These are phyloP conservation scores for Seriola dumerili DNA, from an alignment of 2,113 vertebrate genomes.

Conservation along the genomic window DNA sequence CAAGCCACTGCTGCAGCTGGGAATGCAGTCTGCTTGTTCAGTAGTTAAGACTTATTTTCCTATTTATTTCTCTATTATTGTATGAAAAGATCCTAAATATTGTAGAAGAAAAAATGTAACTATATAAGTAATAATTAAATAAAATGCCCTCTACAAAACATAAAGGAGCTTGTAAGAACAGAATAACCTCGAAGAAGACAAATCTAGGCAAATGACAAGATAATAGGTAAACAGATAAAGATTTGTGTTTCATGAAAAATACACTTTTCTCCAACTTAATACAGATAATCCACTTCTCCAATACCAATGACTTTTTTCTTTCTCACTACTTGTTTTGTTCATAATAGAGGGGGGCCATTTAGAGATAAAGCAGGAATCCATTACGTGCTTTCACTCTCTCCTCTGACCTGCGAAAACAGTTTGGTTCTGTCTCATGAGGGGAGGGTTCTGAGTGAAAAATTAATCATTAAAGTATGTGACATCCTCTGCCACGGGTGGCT, in stretches of 20 bases:
- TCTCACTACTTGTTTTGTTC: conserved; percentile 54
- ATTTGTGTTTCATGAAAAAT: conserved; percentile 24
- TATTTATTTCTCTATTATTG: neutral
- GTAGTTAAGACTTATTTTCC: neutral
- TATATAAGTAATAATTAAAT: neutral
- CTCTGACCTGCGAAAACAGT: conserved; percentile 70
- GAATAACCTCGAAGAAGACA: neutral
- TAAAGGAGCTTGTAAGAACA: neutral
- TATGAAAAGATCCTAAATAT: neutral
- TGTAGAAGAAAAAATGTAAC: neutral
- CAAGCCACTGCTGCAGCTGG: conserved; percentile 6
- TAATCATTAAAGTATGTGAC: conserved; percentile 63
- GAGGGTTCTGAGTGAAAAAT: conserved; percentile 49
- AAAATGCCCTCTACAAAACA: neutral
- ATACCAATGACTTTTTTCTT: neutral
- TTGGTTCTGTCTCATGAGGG: conserved; percentile 56
- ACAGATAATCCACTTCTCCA: conserved; percentile 28
- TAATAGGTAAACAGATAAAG: neutral
- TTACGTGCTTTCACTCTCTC: conserved; percentile 55
- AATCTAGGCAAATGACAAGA: neutral
- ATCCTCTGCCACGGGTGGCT: conserved; percentile 40
- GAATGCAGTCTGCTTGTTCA: conserved; percentile 14
- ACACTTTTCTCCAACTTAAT: neutral
- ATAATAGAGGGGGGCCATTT: conserved; percentile 49
- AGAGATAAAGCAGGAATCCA: conserved; percentile 62